phyloP scores from a whole-genome alignment of 37 sponge, comb jelly and placozoan genomes.

The Sycon ciliatum region DNA sequence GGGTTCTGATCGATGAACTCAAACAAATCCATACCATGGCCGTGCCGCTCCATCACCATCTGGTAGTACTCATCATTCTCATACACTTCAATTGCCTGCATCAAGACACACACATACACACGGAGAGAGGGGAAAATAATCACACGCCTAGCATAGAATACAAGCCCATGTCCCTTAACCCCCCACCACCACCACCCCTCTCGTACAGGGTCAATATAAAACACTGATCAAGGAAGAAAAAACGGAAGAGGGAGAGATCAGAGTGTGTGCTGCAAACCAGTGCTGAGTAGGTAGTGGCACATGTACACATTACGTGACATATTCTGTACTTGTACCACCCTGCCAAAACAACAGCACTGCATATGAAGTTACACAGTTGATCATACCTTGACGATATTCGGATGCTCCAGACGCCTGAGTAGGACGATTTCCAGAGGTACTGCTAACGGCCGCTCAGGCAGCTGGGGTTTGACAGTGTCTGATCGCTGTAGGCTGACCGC shows the following conservation, averaged over 20 bases:
- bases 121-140: background rate
- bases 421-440: slow-evolving; percentile 53
- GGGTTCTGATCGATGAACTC: slow-evolving; percentile 75
- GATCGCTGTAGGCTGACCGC: no score
- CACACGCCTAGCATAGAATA: no score
- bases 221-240: background rate
- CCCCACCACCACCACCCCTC: no score
- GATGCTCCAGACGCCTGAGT: slow-evolving; percentile 61
- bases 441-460: no score
- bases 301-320: background rate
- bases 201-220: no score
- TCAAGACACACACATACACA: background rate
- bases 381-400: slow-evolving; percentile 69
- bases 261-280: background rate
- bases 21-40: slow-evolving; percentile 85
- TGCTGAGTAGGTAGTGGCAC: background rate
- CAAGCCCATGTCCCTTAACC: no score
- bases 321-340: background rate
- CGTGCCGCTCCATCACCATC: slow-evolving; percentile 92
- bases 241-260: background rate
- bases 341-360: no score
- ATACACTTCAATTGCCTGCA: slow-evolving; percentile 68
- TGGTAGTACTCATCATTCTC: slow-evolving; percentile 79
- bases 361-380: background rate
- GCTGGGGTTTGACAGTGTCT: no score